Conservation (phyloP, 2,888 invertebrate genomes). For the Drosophila diplacantha region DNA sequence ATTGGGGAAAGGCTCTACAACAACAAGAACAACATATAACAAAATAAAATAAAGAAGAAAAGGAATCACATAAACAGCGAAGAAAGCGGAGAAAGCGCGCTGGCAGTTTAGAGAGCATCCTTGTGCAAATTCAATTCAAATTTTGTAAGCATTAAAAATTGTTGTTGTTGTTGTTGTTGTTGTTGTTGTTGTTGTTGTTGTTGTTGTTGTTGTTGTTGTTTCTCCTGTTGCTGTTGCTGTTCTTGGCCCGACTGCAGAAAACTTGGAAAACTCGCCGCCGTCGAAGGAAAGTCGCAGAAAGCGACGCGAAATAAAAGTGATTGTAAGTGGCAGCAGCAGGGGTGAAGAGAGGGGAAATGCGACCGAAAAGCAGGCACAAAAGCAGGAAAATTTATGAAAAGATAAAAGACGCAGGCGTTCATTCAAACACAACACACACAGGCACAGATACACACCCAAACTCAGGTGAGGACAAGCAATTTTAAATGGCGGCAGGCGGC, state of each 20-base stretch:
- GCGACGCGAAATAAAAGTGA: constrained; percentile 66
- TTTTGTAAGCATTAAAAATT: constrained; percentile 69
- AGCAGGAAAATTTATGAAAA: constrained; percentile 64
- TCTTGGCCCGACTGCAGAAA: constrained; percentile 34
- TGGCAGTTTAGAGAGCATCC: constrained; percentile 39
- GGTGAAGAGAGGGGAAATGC: constrained; percentile 1
- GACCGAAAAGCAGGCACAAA: constrained; percentile 44
- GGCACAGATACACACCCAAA: constrained; percentile 21
- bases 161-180: constrained; percentile 13
- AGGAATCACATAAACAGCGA: constrained; percentile 20
- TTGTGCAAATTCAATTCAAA: constrained; percentile 69
- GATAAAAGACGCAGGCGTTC: constrained; percentile 71
- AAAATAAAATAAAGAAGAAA: not conserved
- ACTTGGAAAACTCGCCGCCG: constrained; percentile 45
- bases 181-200: constrained; percentile 6
- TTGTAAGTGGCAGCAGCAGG: constrained; percentile 56
- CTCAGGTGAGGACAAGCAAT: constrained; percentile 69
- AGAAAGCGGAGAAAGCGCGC: constrained; percentile 23
- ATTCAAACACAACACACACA: constrained; percentile 65
- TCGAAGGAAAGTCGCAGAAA: constrained; percentile 35
- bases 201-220: constrained; percentile 5
- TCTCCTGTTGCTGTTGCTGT: constrained; percentile 10
- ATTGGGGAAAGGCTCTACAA: constrained; percentile 51
- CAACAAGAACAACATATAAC: not conserved
- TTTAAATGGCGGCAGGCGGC: constrained; percentile 63